A percentile compares a stretch with the other conserved stretches of the same genome.
Conservation (phyloP, 2,797 vertebrate genomes). For the Botia kubotai region DNA sequence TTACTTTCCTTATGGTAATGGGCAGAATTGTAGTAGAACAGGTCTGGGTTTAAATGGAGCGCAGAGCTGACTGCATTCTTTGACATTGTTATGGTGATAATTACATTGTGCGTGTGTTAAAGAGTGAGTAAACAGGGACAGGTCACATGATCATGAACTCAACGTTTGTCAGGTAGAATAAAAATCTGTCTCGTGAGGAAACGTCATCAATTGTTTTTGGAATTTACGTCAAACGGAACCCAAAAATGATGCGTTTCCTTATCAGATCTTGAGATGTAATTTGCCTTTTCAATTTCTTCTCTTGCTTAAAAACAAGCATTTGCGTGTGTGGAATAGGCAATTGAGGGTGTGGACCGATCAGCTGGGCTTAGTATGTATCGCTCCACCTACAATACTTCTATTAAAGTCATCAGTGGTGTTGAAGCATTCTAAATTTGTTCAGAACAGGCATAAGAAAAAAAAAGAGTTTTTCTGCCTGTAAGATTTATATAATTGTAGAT, state of each 20-base stretch:
- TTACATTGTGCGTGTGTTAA: neutral
- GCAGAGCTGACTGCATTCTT: slow-evolving; percentile 28
- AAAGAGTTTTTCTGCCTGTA: neutral
- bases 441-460: neutral
- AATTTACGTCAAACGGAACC: neutral
- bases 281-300: neutral
- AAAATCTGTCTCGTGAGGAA: neutral
- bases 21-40: slow-evolving; percentile 16
- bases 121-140: neutral
- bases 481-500: neutral
- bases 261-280: neutral
- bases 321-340: slow-evolving; percentile 9
- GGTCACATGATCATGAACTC: neutral
- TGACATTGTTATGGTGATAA: slow-evolving; percentile 18
- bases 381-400: neutral
- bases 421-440: slow-evolving; percentile 1
- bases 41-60: neutral
- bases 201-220: neutral
- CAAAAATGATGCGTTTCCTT: neutral
- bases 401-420: neutral
- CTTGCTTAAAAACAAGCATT: slow-evolving; percentile 12
- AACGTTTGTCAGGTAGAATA: slow-evolving; percentile 5
- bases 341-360: slow-evolving; percentile 9
- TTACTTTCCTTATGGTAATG: slow-evolving; percentile 9
- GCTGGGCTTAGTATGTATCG: neutral